phyloP scores from a whole-genome alignment of 92 coral and sea anemone species.

The Phymanthus crucifer region DNA sequence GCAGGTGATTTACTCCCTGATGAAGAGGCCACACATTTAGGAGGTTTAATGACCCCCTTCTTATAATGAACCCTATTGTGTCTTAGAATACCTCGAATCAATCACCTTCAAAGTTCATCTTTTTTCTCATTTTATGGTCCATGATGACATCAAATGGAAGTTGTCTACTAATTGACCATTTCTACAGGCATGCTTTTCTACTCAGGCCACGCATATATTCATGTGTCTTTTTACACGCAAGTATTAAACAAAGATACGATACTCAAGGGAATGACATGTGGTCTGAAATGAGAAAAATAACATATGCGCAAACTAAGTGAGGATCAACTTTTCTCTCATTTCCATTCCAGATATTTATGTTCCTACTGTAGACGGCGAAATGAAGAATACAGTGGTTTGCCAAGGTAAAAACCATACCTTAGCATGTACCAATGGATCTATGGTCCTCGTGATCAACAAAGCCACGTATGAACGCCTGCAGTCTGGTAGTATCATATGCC shows the following conservation, averaged over 20 bases:
- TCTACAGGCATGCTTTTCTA: too few relatives aligned
- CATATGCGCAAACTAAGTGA: not conserved
- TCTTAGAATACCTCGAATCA: too few relatives aligned
- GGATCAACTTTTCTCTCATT: not conserved
- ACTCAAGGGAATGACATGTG: not conserved
- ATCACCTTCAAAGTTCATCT: too few relatives aligned
- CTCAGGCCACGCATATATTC: too few relatives aligned
- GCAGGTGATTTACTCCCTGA: too few relatives aligned
- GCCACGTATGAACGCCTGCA: slow-evolving; percentile 74
- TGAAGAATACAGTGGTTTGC: slow-evolving; percentile 25
- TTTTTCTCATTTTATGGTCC: too few relatives aligned
- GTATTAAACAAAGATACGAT: not conserved
- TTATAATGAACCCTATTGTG: too few relatives aligned
- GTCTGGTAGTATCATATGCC: slow-evolving; percentile 55
- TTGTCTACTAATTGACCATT: too few relatives aligned
- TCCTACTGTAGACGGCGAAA: slow-evolving; percentile 19
- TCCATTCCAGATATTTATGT: slow-evolving; percentile 7
- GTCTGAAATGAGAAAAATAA: not conserved
- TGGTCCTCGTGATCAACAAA: slow-evolving; percentile 62
- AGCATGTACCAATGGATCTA: slow-evolving; percentile 67
- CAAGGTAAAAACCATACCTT: slow-evolving; percentile 20
- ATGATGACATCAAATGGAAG: too few relatives aligned
- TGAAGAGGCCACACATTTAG: too few relatives aligned
- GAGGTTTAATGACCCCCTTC: too few relatives aligned
- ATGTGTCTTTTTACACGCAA: too few relatives aligned